Percentiles rank a stretch among this genome's conserved stretches.
Conservation (phyloP, 1,140 invertebrate genomes). For the Monochamus saltuarius region DNA sequence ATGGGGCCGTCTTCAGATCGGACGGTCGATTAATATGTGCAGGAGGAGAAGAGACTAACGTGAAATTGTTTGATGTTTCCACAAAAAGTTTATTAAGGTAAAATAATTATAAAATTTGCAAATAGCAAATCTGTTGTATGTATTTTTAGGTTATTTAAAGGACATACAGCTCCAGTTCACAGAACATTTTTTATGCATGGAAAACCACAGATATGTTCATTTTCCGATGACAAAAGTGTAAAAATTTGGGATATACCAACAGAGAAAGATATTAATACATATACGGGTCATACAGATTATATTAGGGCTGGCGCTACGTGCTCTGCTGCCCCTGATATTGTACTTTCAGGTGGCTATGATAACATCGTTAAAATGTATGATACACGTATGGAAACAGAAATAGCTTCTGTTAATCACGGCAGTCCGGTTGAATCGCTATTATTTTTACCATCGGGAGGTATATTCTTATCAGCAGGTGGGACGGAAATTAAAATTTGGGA, state of each 20-base stretch:
- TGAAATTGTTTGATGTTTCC: slow-evolving; percentile 86
- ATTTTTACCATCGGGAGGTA: slow-evolving; percentile 84
- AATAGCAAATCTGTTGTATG: not conserved
- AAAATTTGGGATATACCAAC: slow-evolving; percentile 87
- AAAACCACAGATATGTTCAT: slow-evolving; percentile 79
- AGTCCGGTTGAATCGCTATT: slow-evolving; percentile 88
- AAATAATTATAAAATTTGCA: not conserved
- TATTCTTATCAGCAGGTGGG: slow-evolving; percentile 90
- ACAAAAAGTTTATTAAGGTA: slow-evolving; percentile 69
- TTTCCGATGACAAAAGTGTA: slow-evolving; percentile 92
- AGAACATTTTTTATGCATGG: slow-evolving; percentile 80
- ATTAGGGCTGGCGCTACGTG: slow-evolving; percentile 79
- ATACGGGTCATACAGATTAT: slow-evolving; percentile 77
- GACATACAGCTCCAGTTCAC: slow-evolving; percentile 72
- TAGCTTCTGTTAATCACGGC: slow-evolving; percentile 82
- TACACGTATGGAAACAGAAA: slow-evolving; percentile 68
- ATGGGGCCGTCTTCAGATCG: slow-evolving; percentile 80
- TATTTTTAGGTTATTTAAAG: slow-evolving; percentile 58
- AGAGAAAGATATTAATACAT: slow-evolving; percentile 69
- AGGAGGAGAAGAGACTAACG: slow-evolving; percentile 83
- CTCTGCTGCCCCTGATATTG: slow-evolving; percentile 71
- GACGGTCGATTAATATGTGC: slow-evolving; percentile 85
- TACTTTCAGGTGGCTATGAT: slow-evolving; percentile 92
- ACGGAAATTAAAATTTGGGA: slow-evolving; percentile 94
- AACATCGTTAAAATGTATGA: slow-evolving; percentile 90